Percentiles rank a stretch among this genome's conserved stretches.
Conservation (phyloP, 2,797 vertebrate species). For the Scarus forsteni region DNA sequence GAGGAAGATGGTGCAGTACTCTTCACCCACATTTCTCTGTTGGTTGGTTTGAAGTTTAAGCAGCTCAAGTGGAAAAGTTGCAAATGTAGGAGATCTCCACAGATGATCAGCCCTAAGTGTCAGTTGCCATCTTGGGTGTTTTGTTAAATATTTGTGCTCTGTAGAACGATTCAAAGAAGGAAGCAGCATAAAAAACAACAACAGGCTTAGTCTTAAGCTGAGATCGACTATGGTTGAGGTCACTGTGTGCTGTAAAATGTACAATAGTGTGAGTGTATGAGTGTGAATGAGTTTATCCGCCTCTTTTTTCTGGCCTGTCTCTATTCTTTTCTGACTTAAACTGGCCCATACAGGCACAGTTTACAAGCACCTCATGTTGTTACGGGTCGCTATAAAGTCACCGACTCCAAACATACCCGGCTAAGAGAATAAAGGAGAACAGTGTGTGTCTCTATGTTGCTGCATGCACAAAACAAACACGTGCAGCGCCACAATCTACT, state of each 20-base stretch:
- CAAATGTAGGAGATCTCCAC: conserved; percentile 36
- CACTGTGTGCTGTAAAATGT: conserved; percentile 73
- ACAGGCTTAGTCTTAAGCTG: conserved; percentile 72
- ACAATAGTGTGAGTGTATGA: conserved; percentile 58
- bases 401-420: conserved; percentile 42
- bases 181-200: conserved; percentile 70
- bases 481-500: conserved; percentile 66
- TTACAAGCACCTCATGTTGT: conserved; percentile 48
- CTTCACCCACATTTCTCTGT: conserved; percentile 43
- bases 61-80: conserved; percentile 61
- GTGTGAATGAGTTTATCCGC: conserved; percentile 39
- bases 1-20: conserved; percentile 48
- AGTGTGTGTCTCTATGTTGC: conserved; percentile 69
- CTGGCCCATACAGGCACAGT: conserved; percentile 47
- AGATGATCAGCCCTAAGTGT: conserved; percentile 48
- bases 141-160: conserved; percentile 71
- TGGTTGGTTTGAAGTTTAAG: conserved; percentile 36
- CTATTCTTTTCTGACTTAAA: conserved; percentile 26
- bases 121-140: conserved; percentile 43
- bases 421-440: conserved; percentile 59
- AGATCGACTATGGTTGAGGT: conserved; percentile 75
- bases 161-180: conserved; percentile 53
- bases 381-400: conserved; percentile 64
- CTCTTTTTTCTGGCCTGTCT: conserved; percentile 36
- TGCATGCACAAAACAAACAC: conserved; percentile 63